These are phyloP conservation scores for Trichopoda pennipes DNA, from an alignment of 2,888 invertebrate species.

Conservation along the genomic window DNA sequence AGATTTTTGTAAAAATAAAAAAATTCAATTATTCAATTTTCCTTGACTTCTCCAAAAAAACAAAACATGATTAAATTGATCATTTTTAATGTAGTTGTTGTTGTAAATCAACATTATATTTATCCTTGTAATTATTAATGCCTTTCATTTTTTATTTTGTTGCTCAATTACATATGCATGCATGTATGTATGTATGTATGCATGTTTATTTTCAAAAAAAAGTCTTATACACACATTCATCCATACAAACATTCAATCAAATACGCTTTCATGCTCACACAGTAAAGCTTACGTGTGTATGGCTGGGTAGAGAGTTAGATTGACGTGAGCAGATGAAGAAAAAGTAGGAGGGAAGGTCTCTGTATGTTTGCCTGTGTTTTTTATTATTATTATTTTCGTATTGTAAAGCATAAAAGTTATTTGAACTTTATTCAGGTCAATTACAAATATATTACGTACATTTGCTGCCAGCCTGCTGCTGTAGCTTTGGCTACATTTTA, in stretches of 20 bases:
- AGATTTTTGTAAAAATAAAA: neutral
- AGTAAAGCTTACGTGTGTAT: neutral
- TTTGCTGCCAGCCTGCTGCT: constrained; percentile 51
- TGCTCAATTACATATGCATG: constrained; percentile 51
- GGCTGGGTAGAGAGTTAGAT: constrained; percentile 4
- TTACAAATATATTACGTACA: constrained; percentile 78
- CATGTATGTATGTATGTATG: too few relatives aligned
- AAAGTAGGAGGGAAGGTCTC: constrained; percentile 34
- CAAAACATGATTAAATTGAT: neutral
- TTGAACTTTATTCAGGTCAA: constrained; percentile 81
- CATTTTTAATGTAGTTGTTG: constrained; percentile 14
- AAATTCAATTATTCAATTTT: neutral
- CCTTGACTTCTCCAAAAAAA: constrained; percentile 24
- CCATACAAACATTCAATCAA: constrained; percentile 17
- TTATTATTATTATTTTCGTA: constrained; percentile 22
- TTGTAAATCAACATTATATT: constrained; percentile 40
- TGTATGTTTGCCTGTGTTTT: neutral
- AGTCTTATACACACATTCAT: constrained; percentile 29
- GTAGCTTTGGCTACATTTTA: constrained; percentile 38
- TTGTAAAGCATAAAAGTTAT: constrained; percentile 72
- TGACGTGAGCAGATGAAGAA: constrained; percentile 10
- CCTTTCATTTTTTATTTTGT: constrained; percentile 58
- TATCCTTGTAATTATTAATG: constrained; percentile 64
- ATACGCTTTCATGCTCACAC: constrained; percentile 27
- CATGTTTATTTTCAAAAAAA: constrained; percentile 33